Evolutionary conservation across 2,113 vertebrate genomes (phyloP).

Genomic region (Caretta caretta): DNA sequence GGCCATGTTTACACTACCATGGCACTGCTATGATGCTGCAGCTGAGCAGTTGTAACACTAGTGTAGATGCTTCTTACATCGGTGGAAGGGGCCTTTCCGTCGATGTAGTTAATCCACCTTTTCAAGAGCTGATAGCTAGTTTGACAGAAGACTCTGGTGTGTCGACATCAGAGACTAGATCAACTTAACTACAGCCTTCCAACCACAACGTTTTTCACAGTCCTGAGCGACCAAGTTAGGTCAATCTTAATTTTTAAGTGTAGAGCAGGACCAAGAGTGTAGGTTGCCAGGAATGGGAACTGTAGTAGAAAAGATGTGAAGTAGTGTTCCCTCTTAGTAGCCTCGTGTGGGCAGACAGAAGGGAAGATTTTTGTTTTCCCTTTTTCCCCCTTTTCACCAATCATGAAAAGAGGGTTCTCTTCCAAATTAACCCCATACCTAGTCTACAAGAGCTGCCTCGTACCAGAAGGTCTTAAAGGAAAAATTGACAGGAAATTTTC

Average conservation of each 20-base stretch:
- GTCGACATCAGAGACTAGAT: background rate
- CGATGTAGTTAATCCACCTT: background rate
- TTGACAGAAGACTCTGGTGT: background rate
- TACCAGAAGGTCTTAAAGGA: accelerated
- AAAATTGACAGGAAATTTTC: background rate
- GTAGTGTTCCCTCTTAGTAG: too few relatives aligned
- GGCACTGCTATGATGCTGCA: background rate
- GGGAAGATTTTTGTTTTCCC: background rate
- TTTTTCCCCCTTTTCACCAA: background rate
- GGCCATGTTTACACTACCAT: background rate
- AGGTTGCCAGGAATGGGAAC: background rate
- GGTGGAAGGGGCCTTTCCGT: background rate
- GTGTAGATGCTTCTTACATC: background rate
- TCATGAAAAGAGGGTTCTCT: background rate
- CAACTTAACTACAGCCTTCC: background rate
- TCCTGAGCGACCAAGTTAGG: background rate
- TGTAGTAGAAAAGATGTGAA: too few relatives aligned
- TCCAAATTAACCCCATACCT: accelerated
- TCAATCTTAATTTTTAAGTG: background rate
- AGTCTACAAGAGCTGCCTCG: accelerated
- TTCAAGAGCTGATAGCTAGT: background rate
- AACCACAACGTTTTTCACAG: background rate
- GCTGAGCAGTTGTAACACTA: background rate
- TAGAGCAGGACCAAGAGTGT: background rate
- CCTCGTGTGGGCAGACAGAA: background rate